Evolutionary conservation across 1,140 invertebrate species (phyloP), one percentile per base, ranked within the genome.

Genomic region (Brachionus plicatilis): DNA sequence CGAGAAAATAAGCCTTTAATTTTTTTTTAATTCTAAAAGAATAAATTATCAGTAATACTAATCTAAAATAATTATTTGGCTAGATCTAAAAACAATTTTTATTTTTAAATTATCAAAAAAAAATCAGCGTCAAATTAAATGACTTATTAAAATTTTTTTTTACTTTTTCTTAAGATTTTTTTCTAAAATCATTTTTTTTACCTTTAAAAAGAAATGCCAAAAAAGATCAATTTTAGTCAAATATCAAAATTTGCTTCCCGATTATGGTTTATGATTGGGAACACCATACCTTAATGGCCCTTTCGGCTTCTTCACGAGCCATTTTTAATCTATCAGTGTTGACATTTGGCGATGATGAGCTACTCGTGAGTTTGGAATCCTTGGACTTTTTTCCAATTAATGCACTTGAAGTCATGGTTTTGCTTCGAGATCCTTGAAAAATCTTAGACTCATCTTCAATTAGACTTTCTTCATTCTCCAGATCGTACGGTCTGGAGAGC

Each of bases 231-330:
- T 2, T 29, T 29, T 29, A 2, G 29, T 29, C 29, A 29, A 29
- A 29, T 29, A 29, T 3, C 3, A n/a, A n/a, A 29, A 29, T 29
- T 29, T 29, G 1, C 29, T 29, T 29, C 3, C 29, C 29, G 3
- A 29, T 3, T 29, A 29, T 3, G 29, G 29, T 33, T 33, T 33
- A 33, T 33, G 29, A 33, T 37, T 43, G 72, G 75, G 45, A 11
- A 86, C 72, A 47, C 9, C 11, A 12, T 79, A 85, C 84, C 79
- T 79, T 85, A 17, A 85, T 78, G 12, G 84, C 84, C 37, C 37
- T 29, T 45, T 85, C 84, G 20, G 75, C 76, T 78, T 85, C 75
- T 78, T 85, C 84, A 43, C 65, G 76, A 33, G 84, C 84, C 37
- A 85, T 29, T 85, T 85, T 85, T 14, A 85, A 17, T 20, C 84